These are phyloP conservation scores for Betta splendens DNA, from an alignment of 2,797 vertebrate genomes.

Conservation along the genomic window DNA sequence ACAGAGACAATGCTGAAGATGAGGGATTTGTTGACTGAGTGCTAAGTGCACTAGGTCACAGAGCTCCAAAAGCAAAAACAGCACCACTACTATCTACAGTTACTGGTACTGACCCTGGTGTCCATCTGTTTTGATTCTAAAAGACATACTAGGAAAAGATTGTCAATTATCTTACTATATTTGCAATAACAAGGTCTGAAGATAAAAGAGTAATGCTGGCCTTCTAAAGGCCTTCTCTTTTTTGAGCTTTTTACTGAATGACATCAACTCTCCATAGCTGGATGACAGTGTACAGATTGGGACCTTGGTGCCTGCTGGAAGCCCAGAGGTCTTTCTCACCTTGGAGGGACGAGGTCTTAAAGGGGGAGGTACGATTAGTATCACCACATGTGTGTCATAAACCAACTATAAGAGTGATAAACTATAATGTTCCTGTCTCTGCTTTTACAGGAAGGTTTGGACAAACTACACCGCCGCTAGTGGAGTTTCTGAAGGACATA, in stretches of 20 bases:
- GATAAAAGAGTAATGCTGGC: constrained; percentile 9
- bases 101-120: constrained; percentile 25
- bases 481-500: constrained; percentile 98
- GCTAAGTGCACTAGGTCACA: constrained; percentile 61
- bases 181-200: constrained; percentile 20
- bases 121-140: constrained; percentile 51
- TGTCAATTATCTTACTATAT: constrained; percentile 36
- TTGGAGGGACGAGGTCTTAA: constrained; percentile 91
- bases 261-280: constrained; percentile 78
- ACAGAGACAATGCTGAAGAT: constrained; percentile 20
- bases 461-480: constrained; percentile 96
- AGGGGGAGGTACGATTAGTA: constrained; percentile 89
- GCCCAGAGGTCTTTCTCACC: constrained; percentile 84
- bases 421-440: constrained; percentile 9
- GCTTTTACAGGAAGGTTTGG: constrained; percentile 92
- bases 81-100: constrained; percentile 29
- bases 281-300: constrained; percentile 82
- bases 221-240: not conserved
- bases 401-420: not conserved
- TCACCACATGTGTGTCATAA: not conserved
- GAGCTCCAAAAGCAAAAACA: constrained; percentile 62
- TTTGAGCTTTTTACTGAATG: not conserved
- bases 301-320: constrained; percentile 81
- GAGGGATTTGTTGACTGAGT: constrained; percentile 41
- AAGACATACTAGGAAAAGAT: constrained; percentile 38